Percentiles rank a stretch among this genome's conserved stretches.
These are phyloP conservation scores for Zelostemma sp. DNA, from an alignment of 1,140 invertebrate genomes.

Conservation along the genomic window DNA sequence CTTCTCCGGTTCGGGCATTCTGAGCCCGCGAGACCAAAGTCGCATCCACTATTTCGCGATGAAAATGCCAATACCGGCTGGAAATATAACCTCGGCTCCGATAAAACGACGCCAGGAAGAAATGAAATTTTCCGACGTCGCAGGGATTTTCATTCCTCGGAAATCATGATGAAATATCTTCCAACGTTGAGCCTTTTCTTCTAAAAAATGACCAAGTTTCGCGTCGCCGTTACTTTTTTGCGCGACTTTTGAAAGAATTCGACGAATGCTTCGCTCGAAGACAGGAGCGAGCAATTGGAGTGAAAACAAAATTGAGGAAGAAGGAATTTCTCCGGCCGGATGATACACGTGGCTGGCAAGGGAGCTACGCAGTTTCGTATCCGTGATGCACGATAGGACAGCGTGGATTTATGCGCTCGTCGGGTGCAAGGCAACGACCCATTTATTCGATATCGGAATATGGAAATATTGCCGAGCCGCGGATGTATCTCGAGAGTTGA, in stretches of 20 bases:
- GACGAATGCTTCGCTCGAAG: slow-evolving; percentile 12
- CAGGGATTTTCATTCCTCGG: no score
- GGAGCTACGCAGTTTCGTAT: slow-evolving; percentile 41
- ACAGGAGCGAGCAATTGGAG: slow-evolving; percentile 28
- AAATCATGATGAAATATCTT: no score
- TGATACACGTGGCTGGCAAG: slow-evolving; percentile 22
- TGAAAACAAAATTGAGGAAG: slow-evolving; percentile 26
- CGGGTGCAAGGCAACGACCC: slow-evolving; percentile 58
- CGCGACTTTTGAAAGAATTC: no score
- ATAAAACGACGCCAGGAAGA: neutral
- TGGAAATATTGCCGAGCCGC: slow-evolving; percentile 64
- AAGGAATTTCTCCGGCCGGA: slow-evolving; percentile 27
- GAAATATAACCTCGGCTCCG: slow-evolving; percentile 4
- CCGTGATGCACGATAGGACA: slow-evolving; percentile 59
- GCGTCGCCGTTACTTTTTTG: no score
- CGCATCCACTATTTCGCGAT: slow-evolving; percentile 20
- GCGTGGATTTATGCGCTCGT: slow-evolving; percentile 60
- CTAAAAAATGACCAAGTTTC: no score
- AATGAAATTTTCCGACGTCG: no score
- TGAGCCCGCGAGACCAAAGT: slow-evolving; percentile 21
- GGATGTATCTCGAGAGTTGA: slow-evolving; percentile 54
- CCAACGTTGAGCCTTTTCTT: no score
- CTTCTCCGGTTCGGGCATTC: slow-evolving; percentile 27
- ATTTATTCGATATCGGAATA: slow-evolving; percentile 67
- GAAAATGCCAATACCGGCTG: slow-evolving; percentile 32